These are phyloP conservation scores for Amblyjoppa proteus DNA, from an alignment of 2,888 invertebrate species.

Conservation along the genomic window DNA sequence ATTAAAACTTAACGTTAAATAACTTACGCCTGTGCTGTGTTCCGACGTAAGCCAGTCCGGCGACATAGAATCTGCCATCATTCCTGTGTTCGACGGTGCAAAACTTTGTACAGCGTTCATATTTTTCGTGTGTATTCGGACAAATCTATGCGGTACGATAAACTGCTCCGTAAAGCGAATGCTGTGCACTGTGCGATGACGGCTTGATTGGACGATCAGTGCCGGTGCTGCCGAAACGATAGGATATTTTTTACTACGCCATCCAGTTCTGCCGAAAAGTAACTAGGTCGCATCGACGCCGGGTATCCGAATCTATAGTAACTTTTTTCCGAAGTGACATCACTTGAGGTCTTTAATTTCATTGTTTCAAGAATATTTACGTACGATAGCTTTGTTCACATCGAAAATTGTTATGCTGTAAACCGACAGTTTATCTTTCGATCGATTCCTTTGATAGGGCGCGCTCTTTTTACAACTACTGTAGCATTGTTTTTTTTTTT, in stretches of 20 bases:
- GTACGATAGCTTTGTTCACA: neutral
- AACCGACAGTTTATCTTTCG: neutral
- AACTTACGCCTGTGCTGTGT: conserved; percentile 92
- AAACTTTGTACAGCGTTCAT: conserved; percentile 66
- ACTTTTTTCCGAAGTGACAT: too few relatives aligned
- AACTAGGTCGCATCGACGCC: neutral
- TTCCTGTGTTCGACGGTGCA: conserved; percentile 51
- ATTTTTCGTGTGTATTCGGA: conserved; percentile 25
- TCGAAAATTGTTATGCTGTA: neutral
- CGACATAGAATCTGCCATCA: conserved; percentile 68
- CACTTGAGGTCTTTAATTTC: neutral
- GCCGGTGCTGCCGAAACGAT: neutral
- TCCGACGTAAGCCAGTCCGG: conserved; percentile 91
- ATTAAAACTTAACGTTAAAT: conserved; percentile 43
- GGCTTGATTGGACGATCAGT: neutral
- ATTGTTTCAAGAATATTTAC: neutral
- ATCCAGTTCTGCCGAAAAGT: neutral
- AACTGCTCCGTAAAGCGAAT: conserved; percentile 20
- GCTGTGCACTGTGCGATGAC: neutral
- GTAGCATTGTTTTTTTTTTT: neutral
- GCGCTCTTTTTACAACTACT: neutral
- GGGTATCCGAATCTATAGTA: too few relatives aligned
- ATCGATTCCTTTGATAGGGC: neutral
- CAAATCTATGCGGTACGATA: conserved; percentile 19
- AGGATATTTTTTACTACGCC: neutral